These are phyloP conservation scores for Phaedon cochleariae DNA, from an alignment of 2,888 invertebrate species.

Conservation along the genomic window DNA sequence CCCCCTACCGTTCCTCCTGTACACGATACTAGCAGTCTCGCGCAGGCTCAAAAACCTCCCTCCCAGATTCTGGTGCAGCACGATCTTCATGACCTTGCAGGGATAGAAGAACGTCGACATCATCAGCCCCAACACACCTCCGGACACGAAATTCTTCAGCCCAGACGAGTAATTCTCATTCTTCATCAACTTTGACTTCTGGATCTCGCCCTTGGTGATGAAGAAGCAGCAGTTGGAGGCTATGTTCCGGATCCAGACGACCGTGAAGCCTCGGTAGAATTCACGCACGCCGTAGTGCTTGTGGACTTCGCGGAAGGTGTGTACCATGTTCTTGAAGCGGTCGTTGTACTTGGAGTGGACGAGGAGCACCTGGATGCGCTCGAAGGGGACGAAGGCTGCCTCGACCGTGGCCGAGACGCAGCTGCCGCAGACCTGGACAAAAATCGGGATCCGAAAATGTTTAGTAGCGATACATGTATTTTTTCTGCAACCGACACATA, in stretches of 20 bases:
- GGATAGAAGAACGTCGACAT: constrained; percentile 41
- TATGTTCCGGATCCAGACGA: constrained; percentile 35
- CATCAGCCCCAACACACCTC: constrained; percentile 34
- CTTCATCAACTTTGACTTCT: constrained; percentile 24
- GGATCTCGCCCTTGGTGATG: constrained; percentile 31
- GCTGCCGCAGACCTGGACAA: constrained; percentile 20
- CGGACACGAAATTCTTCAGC: constrained; percentile 35
- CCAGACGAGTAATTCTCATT: constrained; percentile 21
- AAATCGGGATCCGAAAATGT: background rate
- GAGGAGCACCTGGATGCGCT: constrained; percentile 40
- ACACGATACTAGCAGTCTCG: constrained; percentile 29
- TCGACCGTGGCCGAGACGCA: constrained; percentile 36
- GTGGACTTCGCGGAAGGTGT: constrained; percentile 28
- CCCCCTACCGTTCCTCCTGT: constrained; percentile 29
- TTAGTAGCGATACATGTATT: no score
- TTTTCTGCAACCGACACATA: no score
- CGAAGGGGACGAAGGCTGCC: constrained; percentile 40
- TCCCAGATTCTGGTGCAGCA: constrained; percentile 37
- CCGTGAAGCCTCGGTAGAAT: constrained; percentile 39
- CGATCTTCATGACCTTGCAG: constrained; percentile 39
- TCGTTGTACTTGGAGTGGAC: constrained; percentile 35
- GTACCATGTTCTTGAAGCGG: constrained; percentile 38
- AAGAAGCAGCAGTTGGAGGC: constrained; percentile 37
- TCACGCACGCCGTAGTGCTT: constrained; percentile 36
- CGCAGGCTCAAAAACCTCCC: constrained; percentile 24